Evolutionary conservation across 1,140 invertebrate genomes (phyloP), one percentile per base, ranked within the genome.

Genomic region (Diplogasteroides magnus): DNA sequence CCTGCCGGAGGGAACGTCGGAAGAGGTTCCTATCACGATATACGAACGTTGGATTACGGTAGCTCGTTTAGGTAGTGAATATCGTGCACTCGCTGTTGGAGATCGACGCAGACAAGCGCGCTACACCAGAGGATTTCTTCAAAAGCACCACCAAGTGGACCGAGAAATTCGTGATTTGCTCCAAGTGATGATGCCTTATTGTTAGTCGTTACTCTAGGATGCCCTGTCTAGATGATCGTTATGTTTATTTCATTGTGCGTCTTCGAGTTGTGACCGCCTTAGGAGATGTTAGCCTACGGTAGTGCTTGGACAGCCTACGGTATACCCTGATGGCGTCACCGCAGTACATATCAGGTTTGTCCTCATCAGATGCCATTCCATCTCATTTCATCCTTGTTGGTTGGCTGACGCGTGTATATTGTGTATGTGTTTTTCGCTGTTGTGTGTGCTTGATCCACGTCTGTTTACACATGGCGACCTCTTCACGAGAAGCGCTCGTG

Each of bases 71-170:
- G 37, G 19, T 48, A 19, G 37, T 19, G 6, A 32, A 59, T 25
- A 48, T 80, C 13, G 69, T 80, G 15, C 66, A 64, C 28, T 74
- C 76, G 2, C 68, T 80, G 19, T 71, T 80, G 6, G 70, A 82
- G 60, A 74, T 80, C 32, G 76, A 80, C 29, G 59, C 71, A 27
- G 37, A 58, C 28, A 65, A 71, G 31, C 73, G 78, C 13, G 62
- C 68, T 26, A 80, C 77, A 29, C 78, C 78, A 28, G 61, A 61
- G n/a, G 61, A 82, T 48, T 78, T 80, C 60, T 79, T 75, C 64
- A 56, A 76, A 19, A 67, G 32, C 31, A 64, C 59, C 13, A 72
- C 61, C 25, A 26, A 3, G 27, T 71, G 68, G 68, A 69, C n/a
- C n/a, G n/a, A n/a, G n/a, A n/a, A n/a, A n/a, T n/a, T n/a, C n/a